Base-by-base conservation (phyloP, 1,140 invertebrate genomes). In the Stratiolaelaps scimitus region DNA sequence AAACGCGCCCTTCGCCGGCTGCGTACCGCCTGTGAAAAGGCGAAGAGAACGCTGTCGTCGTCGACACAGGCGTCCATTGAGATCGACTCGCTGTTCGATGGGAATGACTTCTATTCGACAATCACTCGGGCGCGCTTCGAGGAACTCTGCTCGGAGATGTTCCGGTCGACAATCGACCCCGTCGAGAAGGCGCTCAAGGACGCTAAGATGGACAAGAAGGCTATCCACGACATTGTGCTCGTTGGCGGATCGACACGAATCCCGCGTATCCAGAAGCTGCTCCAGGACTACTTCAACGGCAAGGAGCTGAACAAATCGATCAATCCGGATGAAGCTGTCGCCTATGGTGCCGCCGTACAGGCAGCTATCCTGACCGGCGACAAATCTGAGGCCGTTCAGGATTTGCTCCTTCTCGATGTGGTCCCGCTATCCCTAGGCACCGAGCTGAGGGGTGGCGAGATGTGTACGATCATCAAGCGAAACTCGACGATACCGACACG, bases 271-370 rank as follows among this genome's bases (percentile, higher is more conserved):
- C 69, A 74, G 64, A 69, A 72, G 47, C 69, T 71, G 1, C 67
- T 76, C 23, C 43, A 69, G 64, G 71, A 74, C 13, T 70, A 67
- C 43, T 70, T 74, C 65, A 72, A 74, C 67, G 76, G 75, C 40
- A 74, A 72, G 69, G 74, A 77, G 64, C 68, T 77, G 20, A 85
- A 84, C 74, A 78, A 86, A 43, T 84, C 83, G 23, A 86, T 85
- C 78, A 92, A 92, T 73, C 92, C 92, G 47, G 92, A 95, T 78
- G 92, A 95, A 81, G 84, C 84, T 43, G 84, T 86, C 0, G 85
- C 84, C 13, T 86, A 85, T 71, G 84, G 85, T 7, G 84, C 84
- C 23, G 83, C 85, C 2, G 82, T 87, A 0, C 85, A 91, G 72
- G 88, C 81, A 34, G 81, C 81, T 66, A 95, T 96, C 71, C 78